phyloP scores from a whole-genome alignment of 2,113 vertebrate genomes.

The Hemiscyllium ocellatum region DNA sequence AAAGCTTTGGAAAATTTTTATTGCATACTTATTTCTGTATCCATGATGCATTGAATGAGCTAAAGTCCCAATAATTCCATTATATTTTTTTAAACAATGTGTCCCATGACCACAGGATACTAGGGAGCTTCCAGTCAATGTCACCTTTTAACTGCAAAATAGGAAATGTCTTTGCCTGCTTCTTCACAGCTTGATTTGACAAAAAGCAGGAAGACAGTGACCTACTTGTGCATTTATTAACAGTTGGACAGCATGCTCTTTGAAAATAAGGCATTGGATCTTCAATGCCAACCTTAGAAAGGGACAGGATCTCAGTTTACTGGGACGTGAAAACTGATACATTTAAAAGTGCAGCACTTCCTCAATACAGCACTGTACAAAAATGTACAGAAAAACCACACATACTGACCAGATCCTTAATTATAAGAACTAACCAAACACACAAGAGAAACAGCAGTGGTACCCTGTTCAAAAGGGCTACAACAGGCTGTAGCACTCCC shows the following conservation, averaged over 20 bases:
- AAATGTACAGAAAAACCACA: no score
- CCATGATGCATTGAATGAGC: neutral
- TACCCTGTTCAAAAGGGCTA: no score
- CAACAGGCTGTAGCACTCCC: no score
- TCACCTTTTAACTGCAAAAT: neutral
- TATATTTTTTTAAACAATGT: neutral
- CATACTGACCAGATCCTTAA: no score
- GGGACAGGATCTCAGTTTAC: neutral
- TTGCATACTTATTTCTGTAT: neutral
- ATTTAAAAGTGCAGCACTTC: neutral
- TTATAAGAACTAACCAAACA: no score
- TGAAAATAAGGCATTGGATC: neutral
- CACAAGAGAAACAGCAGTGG: no score
- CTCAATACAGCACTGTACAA: neutral
- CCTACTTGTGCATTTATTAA: neutral
- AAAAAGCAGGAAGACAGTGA: neutral
- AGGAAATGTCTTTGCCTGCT: neutral
- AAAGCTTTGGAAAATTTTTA: neutral
- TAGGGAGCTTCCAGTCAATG: neutral
- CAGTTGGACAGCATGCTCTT: neutral
- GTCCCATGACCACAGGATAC: neutral
- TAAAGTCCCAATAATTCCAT: neutral
- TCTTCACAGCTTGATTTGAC: neutral
- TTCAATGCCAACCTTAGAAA: neutral
- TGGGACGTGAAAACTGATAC: neutral